Percentiles rank a stretch among this genome's conserved stretches.
Evolutionary conservation across 23 tunicate species (phyloP).

Genomic region (Halocynthia aurantium): DNA sequence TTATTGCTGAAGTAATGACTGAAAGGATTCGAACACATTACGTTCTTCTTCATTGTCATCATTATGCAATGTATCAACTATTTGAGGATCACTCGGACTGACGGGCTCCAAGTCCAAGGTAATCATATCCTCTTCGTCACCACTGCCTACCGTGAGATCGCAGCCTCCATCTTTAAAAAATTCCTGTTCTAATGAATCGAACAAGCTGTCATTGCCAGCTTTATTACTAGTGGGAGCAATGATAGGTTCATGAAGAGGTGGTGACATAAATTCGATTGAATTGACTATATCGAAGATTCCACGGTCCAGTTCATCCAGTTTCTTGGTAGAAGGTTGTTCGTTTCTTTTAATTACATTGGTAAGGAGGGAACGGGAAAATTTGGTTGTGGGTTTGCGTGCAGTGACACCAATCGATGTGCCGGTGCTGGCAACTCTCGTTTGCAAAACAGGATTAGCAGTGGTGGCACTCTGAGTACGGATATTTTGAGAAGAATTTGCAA

Average conservation of each 20-base stretch:
- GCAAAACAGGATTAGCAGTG: not conserved
- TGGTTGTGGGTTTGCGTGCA: not conserved
- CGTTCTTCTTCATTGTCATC: slow-evolving; percentile 81
- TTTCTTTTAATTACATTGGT: not conserved
- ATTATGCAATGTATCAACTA: slow-evolving; percentile 25
- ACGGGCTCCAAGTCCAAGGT: slow-evolving; percentile 81
- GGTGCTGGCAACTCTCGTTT: not conserved
- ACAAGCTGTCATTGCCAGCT: slow-evolving; percentile 9
- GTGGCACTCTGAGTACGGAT: not conserved
- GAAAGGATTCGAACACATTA: slow-evolving; percentile 85
- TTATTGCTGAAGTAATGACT: slow-evolving; percentile 52
- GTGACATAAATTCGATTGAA: slow-evolving; percentile 40
- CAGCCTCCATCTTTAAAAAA: not conserved
- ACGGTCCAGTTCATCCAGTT: slow-evolving; percentile 7
- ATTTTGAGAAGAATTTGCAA: not conserved
- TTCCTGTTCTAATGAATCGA: slow-evolving; percentile 39
- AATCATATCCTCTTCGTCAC: slow-evolving; percentile 63
- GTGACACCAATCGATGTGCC: not conserved
- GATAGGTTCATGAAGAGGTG: slow-evolving; percentile 33
- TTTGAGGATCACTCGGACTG: slow-evolving; percentile 34
- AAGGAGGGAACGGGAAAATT: not conserved
- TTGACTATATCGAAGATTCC: slow-evolving; percentile 22
- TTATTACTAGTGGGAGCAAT: not conserved
- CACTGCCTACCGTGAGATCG: slow-evolving; percentile 33
- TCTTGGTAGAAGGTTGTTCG: not conserved